Evolutionary conservation across 2,888 invertebrate species (phyloP).

Genomic region (Sarcophaga rosellei): DNA sequence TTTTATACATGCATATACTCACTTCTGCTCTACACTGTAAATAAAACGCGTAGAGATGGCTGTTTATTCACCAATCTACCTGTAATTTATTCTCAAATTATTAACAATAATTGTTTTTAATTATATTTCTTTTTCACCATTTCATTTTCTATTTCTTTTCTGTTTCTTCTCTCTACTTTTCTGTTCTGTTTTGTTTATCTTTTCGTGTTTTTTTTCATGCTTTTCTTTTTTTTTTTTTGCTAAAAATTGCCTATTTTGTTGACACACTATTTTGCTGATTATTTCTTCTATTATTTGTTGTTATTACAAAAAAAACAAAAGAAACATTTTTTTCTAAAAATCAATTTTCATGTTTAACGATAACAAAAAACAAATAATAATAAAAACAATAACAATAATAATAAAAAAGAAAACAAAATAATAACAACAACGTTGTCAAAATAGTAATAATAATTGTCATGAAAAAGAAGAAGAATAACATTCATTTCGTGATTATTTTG

Average conservation of each 20-base stretch:
- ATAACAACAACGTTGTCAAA: constrained; percentile 38
- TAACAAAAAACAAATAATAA: constrained; percentile 40
- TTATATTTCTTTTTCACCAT: background rate
- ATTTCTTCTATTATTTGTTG: constrained; percentile 22
- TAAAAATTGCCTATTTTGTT: too few relatives aligned
- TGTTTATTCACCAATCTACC: too few relatives aligned
- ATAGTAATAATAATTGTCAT: constrained; percentile 6
- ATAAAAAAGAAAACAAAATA: background rate
- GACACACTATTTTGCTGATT: constrained; percentile 25
- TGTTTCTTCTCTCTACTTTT: background rate
- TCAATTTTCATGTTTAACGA: constrained; percentile 66
- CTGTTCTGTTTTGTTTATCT: constrained; percentile 2
- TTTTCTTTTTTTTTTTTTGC: background rate
- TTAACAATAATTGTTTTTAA: too few relatives aligned
- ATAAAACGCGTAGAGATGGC: too few relatives aligned
- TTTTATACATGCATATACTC: too few relatives aligned
- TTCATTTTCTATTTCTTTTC: constrained; percentile 7
- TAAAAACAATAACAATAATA: background rate
- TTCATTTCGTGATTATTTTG: constrained; percentile 7
- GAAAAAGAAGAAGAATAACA: background rate
- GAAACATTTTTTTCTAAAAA: constrained; percentile 47
- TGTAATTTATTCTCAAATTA: too few relatives aligned
- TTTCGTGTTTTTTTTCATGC: background rate
- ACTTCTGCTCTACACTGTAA: too few relatives aligned
- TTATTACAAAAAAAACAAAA: background rate